A percentile compares a stretch with the other conserved stretches of the same genome.
These are phyloP conservation scores for Procavia capensis DNA, from an alignment of 2,113 vertebrate genomes.

Conservation along the genomic window DNA sequence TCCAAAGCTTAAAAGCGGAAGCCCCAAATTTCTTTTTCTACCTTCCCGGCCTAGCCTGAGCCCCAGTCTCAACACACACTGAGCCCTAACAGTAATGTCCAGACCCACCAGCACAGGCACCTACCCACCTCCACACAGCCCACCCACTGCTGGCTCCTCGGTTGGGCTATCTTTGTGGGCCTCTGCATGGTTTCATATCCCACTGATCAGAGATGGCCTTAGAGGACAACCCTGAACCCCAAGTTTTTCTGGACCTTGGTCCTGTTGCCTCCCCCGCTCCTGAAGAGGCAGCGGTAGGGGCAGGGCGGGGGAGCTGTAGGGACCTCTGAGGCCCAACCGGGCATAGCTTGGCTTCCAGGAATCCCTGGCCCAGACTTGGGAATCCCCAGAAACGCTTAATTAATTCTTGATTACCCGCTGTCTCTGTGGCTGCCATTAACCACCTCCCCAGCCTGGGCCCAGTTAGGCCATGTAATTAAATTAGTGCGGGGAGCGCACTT, in stretches of 20 bases:
- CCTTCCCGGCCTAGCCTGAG: background rate
- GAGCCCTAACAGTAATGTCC: background rate
- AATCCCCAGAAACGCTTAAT: constrained; percentile 91
- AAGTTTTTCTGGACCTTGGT: background rate
- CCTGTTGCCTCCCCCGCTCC: background rate
- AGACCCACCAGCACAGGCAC: background rate
- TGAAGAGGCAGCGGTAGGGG: background rate
- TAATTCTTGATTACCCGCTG: constrained; percentile 91
- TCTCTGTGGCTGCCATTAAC: constrained; percentile 90
- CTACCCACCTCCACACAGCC: background rate
- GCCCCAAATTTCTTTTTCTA: background rate
- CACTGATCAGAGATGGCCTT: background rate
- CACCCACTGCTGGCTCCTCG: background rate
- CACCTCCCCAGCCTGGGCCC: constrained; percentile 87
- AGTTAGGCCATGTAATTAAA: constrained; percentile 90
- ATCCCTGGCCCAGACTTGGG: constrained; percentile 83
- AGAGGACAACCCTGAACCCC: background rate
- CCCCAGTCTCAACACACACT: background rate
- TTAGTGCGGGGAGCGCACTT: constrained; percentile 86
- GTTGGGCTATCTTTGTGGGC: background rate
- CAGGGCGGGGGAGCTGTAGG: background rate
- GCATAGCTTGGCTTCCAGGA: constrained; percentile 60
- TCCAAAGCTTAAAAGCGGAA: background rate
- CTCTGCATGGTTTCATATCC: background rate
- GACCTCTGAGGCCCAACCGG: background rate